Conservation (phyloP, 2,113 vertebrate species). For the Atherinomorus stipes region DNA sequence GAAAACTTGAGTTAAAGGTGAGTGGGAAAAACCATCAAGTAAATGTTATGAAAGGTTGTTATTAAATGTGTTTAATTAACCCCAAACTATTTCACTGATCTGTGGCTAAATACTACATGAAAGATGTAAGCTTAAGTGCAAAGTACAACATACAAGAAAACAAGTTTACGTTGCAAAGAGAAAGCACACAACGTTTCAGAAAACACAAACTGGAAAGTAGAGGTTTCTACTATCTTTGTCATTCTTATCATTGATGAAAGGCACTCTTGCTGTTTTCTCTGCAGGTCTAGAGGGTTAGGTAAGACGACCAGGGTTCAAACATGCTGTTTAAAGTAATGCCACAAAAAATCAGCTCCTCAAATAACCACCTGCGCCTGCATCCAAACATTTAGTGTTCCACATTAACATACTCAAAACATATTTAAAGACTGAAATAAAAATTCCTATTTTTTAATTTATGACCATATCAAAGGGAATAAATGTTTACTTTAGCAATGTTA, state of each 20-base stretch:
- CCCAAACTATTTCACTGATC: not conserved
- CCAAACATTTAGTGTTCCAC: not conserved
- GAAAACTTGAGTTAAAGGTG: conserved; percentile 29
- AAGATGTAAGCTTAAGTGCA: not conserved
- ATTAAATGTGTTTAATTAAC: not conserved
- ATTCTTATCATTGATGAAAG: not conserved
- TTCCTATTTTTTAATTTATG: not conserved
- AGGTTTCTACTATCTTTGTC: not conserved
- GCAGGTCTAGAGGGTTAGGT: too few relatives aligned
- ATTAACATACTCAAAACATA: too few relatives aligned
- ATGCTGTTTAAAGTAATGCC: too few relatives aligned
- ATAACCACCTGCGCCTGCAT: not conserved
- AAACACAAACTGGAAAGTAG: not conserved
- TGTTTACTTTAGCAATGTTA: too few relatives aligned
- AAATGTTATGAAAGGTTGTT: not conserved
- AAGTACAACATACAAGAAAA: conserved; percentile 3
- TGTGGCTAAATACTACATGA: not conserved
- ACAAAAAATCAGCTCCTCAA: too few relatives aligned
- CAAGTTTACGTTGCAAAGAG: not conserved
- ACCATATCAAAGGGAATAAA: too few relatives aligned
- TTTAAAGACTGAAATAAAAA: not conserved
- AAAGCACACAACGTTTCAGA: conserved; percentile 6
- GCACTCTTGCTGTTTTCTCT: not conserved
- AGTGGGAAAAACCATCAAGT: not conserved
- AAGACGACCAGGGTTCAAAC: too few relatives aligned